Conservation (phyloP, 2,888 invertebrate species). For the Acanthosepion lycidas region DNA sequence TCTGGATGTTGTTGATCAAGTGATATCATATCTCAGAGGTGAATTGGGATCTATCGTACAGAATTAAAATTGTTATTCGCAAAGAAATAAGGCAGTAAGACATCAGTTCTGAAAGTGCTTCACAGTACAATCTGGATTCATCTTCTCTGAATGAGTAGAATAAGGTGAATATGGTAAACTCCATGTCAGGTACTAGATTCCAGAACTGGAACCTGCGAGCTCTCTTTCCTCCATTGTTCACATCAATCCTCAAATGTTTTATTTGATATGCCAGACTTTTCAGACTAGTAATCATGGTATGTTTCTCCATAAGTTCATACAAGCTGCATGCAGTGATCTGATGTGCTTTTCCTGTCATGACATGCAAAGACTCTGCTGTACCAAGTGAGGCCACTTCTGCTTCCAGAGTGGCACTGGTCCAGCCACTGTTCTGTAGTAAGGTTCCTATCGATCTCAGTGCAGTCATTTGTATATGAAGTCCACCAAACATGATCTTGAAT, state of each 20-base stretch:
- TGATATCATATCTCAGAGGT: constrained; percentile 56
- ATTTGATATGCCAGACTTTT: neutral
- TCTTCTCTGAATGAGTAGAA: no score
- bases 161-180: no score
- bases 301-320: constrained; percentile 25
- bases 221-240: no score
- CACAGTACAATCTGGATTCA: no score
- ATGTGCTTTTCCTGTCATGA: neutral
- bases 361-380: constrained; percentile 49
- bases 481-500: constrained; percentile 61
- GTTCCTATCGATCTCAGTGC: constrained; percentile 47
- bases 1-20: constrained; percentile 45
- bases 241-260: no score
- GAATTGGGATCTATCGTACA: constrained; percentile 48
- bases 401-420: constrained; percentile 51
- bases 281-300: constrained; percentile 40
- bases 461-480: constrained; percentile 55
- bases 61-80: no score
- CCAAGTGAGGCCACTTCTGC: constrained; percentile 55
- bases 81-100: no score
- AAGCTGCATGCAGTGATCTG: neutral
- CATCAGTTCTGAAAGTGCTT: no score
- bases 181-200: no score
- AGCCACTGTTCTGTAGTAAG: constrained; percentile 56
- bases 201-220: no score